phyloP scores from a whole-genome alignment of 2,113 vertebrate species.

The Grantiella picta region DNA sequence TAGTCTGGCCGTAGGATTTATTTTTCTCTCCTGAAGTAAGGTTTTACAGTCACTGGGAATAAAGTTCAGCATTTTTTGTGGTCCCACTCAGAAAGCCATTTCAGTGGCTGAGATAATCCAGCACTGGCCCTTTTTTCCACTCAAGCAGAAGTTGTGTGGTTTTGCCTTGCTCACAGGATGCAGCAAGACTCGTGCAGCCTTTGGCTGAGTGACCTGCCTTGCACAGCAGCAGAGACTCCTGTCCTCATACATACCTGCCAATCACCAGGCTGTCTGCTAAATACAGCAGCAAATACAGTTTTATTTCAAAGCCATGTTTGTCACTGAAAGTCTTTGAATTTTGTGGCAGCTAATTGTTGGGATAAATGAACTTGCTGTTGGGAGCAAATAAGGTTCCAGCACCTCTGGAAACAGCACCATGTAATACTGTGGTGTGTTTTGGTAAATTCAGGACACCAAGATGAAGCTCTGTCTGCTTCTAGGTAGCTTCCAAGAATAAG shows the following conservation, averaged over 20 bases:
- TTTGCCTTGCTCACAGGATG: neutral
- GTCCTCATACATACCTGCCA: neutral
- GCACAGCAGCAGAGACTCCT: neutral
- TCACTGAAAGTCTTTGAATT: neutral
- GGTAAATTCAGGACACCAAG: neutral
- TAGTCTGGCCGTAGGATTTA: neutral
- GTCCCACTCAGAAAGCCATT: neutral
- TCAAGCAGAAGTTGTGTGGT: neutral
- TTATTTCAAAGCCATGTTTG: neutral
- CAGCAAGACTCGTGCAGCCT: neutral
- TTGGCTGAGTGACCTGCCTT: neutral
- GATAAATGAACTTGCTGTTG: neutral
- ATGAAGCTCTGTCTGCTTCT: neutral
- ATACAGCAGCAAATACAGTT: neutral
- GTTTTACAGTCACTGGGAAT: neutral
- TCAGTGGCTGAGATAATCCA: neutral
- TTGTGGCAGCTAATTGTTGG: neutral
- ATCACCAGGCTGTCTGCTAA: neutral
- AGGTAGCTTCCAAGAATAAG: neutral
- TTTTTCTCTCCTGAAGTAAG: neutral
- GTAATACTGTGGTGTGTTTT: fast-evolving
- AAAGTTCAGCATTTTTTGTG: neutral
- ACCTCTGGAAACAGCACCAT: neutral
- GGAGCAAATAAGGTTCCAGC: neutral
- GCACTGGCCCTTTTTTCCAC: neutral